Evolutionary conservation across 2,888 invertebrate species (phyloP).

Genomic region (Crocallis elinguaria): DNA sequence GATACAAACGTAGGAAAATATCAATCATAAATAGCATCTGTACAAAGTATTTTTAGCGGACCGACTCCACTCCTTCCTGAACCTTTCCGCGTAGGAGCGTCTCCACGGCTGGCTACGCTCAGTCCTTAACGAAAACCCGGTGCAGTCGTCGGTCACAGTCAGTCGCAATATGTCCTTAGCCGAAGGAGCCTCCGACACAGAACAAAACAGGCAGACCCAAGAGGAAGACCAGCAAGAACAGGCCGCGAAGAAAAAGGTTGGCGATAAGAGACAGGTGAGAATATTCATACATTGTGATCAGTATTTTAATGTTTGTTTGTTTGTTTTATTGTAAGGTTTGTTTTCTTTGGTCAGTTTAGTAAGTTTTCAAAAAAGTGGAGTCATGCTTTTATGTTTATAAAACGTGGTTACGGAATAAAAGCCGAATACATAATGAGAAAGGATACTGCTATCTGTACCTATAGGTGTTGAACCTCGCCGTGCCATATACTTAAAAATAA

Average conservation of each 20-base stretch:
- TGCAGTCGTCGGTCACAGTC: constrained; percentile 52
- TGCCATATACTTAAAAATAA: no score
- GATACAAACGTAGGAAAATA: no score
- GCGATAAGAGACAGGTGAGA: constrained; percentile 44
- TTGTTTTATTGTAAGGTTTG: background rate
- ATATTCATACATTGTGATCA: background rate
- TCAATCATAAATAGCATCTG: no score
- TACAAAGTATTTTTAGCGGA: constrained; percentile 6
- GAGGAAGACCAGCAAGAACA: constrained; percentile 44
- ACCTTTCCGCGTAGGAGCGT: constrained; percentile 55
- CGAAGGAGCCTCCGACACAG: constrained; percentile 75
- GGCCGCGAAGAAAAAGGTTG: constrained; percentile 20
- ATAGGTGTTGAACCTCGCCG: no score
- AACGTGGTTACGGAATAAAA: no score
- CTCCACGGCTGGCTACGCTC: constrained; percentile 65
- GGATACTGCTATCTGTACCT: no score
- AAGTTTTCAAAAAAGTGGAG: no score
- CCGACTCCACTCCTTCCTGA: constrained; percentile 47
- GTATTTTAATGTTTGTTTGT: background rate
- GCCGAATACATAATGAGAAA: no score
- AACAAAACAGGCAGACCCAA: constrained; percentile 46
- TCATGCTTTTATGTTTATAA: no score
- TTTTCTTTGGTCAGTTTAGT: no score
- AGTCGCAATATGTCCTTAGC: constrained; percentile 80
- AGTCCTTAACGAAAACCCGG: constrained; percentile 65